A percentile compares a stretch with the other conserved stretches of the same genome.
phyloP scores from a whole-genome alignment of 1,140 invertebrate genomes.

The Pteromalus puparum region DNA sequence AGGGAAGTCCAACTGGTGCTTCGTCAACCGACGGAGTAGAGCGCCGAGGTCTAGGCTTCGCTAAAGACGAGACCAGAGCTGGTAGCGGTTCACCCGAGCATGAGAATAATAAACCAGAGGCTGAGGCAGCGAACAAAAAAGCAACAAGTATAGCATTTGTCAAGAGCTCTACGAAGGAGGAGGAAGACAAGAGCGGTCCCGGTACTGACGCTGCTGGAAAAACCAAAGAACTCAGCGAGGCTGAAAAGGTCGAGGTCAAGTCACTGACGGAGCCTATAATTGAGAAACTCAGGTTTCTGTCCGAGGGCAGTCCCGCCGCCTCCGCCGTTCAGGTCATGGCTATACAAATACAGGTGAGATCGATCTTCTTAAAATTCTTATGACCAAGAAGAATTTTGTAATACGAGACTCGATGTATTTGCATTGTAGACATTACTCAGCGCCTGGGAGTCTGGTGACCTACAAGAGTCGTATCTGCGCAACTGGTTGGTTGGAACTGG shows the following conservation, averaged over 20 bases:
- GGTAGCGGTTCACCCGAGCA: constrained; percentile 32
- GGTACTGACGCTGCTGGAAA: constrained; percentile 34
- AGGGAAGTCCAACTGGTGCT: constrained; percentile 7
- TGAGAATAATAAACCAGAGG: constrained; percentile 53
- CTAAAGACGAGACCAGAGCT: constrained; percentile 54
- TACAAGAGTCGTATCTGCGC: constrained; percentile 78
- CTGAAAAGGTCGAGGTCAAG: constrained; percentile 67
- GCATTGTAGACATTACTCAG: constrained; percentile 78
- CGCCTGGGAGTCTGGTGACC: constrained; percentile 79
- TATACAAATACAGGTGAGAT: constrained; percentile 80
- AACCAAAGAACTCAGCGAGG: constrained; percentile 56
- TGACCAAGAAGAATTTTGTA: not conserved
- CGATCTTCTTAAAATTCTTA: not conserved
- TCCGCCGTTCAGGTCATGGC: constrained; percentile 81
- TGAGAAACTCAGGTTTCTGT: constrained; percentile 81
- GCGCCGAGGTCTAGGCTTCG: constrained; percentile 58
- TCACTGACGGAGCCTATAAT: constrained; percentile 73
- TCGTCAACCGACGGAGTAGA: constrained; percentile 50
- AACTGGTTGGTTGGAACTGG: constrained; percentile 78
- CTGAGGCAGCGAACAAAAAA: constrained; percentile 59
- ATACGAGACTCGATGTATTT: not conserved
- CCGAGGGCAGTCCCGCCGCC: constrained; percentile 77
- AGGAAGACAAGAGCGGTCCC: constrained; percentile 51
- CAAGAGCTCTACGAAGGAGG: constrained; percentile 59
- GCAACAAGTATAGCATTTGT: constrained; percentile 63